These are phyloP conservation scores for Sarcophaga bullata DNA, from an alignment of 1,140 invertebrate species.

Conservation along the genomic window DNA sequence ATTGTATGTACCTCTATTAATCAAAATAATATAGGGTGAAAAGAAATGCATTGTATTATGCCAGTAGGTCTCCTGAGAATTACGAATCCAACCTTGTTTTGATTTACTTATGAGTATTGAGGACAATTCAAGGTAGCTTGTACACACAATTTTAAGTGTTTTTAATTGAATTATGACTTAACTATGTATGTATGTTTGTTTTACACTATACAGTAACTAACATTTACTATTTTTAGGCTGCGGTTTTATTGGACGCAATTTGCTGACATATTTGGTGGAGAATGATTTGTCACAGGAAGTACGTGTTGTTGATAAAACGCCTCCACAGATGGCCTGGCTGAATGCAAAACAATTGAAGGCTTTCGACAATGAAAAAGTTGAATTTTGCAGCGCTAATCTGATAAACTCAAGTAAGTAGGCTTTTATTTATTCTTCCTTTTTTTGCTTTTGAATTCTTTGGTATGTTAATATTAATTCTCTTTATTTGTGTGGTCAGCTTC, in stretches of 20 bases:
- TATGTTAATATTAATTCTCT: not conserved
- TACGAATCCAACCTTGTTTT: not conserved
- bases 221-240: slow-evolving; percentile 72
- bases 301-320: slow-evolving; percentile 90
- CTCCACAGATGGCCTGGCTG: slow-evolving; percentile 90
- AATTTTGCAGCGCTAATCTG: slow-evolving; percentile 90
- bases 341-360: slow-evolving; percentile 77
- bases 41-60: too few species aligned
- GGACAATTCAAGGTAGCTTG: not conserved
- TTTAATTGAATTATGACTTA: not conserved
- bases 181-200: not conserved
- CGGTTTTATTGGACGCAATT: slow-evolving; percentile 91
- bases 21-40: too few species aligned
- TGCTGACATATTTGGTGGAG: slow-evolving; percentile 82
- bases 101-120: not conserved
- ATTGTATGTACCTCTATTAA: too few species aligned
- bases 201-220: not conserved
- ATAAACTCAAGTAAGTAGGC: slow-evolving; percentile 82
- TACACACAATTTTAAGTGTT: not conserved
- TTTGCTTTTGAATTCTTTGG: not conserved
- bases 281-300: slow-evolving; percentile 81
- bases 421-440: not conserved
- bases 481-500: not conserved
- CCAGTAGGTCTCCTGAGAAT: not conserved
- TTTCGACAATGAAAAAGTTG: slow-evolving; percentile 80